These are phyloP conservation scores for Ischnus inquisitorius DNA, from an alignment of 2,888 invertebrate genomes.

Conservation along the genomic window DNA sequence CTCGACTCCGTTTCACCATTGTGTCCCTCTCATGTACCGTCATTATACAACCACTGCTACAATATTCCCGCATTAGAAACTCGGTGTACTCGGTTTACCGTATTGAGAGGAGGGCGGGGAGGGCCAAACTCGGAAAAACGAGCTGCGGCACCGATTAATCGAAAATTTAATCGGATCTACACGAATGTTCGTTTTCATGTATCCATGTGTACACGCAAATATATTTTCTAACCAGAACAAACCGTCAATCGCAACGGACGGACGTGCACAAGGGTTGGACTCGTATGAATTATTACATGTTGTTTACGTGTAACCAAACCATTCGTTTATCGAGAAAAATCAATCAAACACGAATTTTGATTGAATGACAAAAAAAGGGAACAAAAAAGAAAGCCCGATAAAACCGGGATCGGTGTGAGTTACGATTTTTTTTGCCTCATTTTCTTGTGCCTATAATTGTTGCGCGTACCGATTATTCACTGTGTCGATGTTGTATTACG, in stretches of 20 bases:
- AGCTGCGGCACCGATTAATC: constrained; percentile 31
- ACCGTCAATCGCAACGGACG: constrained; percentile 44
- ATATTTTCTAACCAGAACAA: constrained; percentile 51
- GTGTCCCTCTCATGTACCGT: constrained; percentile 58
- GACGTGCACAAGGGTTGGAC: constrained; percentile 20
- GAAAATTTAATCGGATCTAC: constrained; percentile 44
- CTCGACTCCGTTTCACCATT: constrained; percentile 82
- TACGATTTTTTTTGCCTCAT: background rate
- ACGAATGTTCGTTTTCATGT: constrained; percentile 36
- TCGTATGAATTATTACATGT: constrained; percentile 3
- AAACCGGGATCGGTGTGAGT: constrained; percentile 49
- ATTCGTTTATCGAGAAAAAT: constrained; percentile 2
- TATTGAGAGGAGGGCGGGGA: too few relatives aligned
- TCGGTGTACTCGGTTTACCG: constrained; percentile 80
- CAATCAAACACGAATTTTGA: background rate
- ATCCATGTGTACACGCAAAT: constrained; percentile 14
- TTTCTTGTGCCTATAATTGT: constrained; percentile 3
- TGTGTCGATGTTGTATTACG: background rate
- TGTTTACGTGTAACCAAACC: constrained; percentile 30
- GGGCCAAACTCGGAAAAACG: constrained; percentile 14
- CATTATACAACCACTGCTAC: constrained; percentile 12
- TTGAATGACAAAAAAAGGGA: constrained; percentile 1
- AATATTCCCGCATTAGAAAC: constrained; percentile 67
- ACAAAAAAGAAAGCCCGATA: constrained; percentile 31
- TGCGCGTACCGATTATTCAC: constrained; percentile 1